These are phyloP conservation scores for Cheilosia vulpina DNA, from an alignment of 2,888 invertebrate species.

Conservation along the genomic window DNA sequence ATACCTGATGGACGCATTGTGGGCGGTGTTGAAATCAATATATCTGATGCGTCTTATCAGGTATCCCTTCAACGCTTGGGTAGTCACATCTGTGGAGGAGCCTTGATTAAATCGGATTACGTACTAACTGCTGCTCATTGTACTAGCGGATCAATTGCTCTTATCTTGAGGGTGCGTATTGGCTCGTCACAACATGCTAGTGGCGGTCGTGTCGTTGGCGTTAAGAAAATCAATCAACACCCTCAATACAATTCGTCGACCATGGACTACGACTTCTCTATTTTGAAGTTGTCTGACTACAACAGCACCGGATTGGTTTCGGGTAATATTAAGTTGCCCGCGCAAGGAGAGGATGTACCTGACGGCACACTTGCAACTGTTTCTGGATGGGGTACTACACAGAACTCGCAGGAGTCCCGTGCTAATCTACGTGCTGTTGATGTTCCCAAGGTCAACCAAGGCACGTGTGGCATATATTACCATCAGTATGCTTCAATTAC, in stretches of 20 bases:
- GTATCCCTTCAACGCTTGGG: slow-evolving; percentile 81
- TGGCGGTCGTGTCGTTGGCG: slow-evolving; percentile 81
- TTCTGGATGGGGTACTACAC: slow-evolving; percentile 82
- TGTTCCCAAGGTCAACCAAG: slow-evolving; percentile 79
- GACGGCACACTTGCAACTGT: slow-evolving; percentile 79
- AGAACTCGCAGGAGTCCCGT: slow-evolving; percentile 76
- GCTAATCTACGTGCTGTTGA: slow-evolving; percentile 77
- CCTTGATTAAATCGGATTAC: slow-evolving; percentile 80
- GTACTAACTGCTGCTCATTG: slow-evolving; percentile 84
- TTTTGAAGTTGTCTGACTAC: slow-evolving; percentile 81
- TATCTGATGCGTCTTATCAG: slow-evolving; percentile 83
- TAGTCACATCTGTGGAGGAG: slow-evolving; percentile 84
- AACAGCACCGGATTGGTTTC: slow-evolving; percentile 75
- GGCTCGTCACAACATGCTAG: slow-evolving; percentile 80
- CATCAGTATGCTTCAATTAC: too few species aligned
- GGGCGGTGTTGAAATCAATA: slow-evolving; percentile 82
- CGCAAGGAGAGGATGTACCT: slow-evolving; percentile 76
- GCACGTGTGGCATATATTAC: too few species aligned
- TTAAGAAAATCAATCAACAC: slow-evolving; percentile 80
- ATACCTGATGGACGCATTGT: slow-evolving; percentile 80
- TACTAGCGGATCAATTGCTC: slow-evolving; percentile 76
- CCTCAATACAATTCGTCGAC: slow-evolving; percentile 80
- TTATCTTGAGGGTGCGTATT: slow-evolving; percentile 80
- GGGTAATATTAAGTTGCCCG: slow-evolving; percentile 77
- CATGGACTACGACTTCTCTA: slow-evolving; percentile 83